Conservation (phyloP, 2,888 invertebrate genomes). For the Candidula unifasciata region DNA sequence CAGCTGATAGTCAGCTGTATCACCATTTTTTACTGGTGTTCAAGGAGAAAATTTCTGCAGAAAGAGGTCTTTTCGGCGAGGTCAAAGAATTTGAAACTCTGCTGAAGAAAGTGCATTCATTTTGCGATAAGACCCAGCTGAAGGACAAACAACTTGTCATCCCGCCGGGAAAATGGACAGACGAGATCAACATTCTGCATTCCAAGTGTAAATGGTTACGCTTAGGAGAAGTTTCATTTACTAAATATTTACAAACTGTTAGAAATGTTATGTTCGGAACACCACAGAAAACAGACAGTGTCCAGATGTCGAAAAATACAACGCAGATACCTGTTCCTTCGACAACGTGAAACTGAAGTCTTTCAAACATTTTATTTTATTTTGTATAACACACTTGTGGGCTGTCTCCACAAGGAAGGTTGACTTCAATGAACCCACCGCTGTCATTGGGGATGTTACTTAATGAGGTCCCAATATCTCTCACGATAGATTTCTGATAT, state of each 20-base stretch:
- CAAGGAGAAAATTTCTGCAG: slow-evolving; percentile 18
- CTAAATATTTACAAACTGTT: slow-evolving; percentile 22
- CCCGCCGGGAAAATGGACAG: slow-evolving; percentile 29
- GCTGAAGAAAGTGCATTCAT: slow-evolving; percentile 7
- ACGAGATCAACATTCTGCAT: background rate
- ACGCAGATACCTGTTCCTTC: no score
- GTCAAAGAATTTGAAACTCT: slow-evolving; percentile 34
- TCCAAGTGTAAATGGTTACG: slow-evolving; percentile 43
- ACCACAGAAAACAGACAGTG: background rate
- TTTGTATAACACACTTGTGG: no score
- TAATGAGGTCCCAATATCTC: no score
- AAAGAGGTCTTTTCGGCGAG: slow-evolving; percentile 3
- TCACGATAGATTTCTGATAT: no score
- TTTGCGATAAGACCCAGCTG: slow-evolving; percentile 6
- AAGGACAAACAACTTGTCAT: background rate
- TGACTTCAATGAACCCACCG: no score
- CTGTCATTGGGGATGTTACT: no score
- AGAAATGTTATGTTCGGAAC: background rate
- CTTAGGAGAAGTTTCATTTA: slow-evolving; percentile 17
- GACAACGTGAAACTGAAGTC: no score
- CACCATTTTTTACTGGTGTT: slow-evolving; percentile 27
- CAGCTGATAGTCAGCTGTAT: slow-evolving; percentile 33
- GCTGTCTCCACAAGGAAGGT: no score
- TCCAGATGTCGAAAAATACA: background rate
- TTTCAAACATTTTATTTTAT: no score